Conservation (phyloP, 2,797 vertebrate genomes). For the Ambastaia sidthimunki region DNA sequence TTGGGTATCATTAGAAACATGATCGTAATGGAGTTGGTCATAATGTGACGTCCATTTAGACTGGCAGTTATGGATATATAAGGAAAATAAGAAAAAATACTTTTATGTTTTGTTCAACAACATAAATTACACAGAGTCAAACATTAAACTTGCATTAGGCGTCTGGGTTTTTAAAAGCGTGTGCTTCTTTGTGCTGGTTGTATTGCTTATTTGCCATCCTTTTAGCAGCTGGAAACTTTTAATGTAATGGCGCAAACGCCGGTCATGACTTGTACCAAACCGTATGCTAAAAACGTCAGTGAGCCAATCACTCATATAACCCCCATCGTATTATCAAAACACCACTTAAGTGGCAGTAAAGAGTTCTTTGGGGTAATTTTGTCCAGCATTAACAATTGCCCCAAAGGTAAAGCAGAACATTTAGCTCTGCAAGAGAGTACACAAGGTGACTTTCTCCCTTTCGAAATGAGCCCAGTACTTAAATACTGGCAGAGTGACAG, state of each 20-base stretch:
- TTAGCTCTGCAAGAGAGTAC: neutral
- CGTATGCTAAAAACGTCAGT: neutral
- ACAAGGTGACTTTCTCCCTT: conserved; percentile 45
- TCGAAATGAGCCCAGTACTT: conserved; percentile 30
- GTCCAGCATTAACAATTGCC: conserved; percentile 26
- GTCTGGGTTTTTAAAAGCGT: too few species aligned
- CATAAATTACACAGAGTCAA: too few species aligned
- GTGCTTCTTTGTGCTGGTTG: neutral
- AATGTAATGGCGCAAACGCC: neutral
- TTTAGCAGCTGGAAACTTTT: neutral
- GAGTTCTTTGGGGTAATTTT: conserved; percentile 31
- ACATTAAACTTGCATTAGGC: too few species aligned
- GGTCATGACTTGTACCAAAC: conserved; percentile 1
- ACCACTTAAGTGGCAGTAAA: conserved; percentile 1
- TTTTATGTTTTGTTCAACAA: neutral
- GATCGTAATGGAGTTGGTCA: neutral
- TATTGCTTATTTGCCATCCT: neutral
- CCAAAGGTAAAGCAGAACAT: conserved; percentile 33
- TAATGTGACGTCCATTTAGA: neutral
- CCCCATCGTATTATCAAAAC: conserved; percentile 26
- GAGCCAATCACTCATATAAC: conserved; percentile 17
- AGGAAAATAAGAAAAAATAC: too few species aligned
- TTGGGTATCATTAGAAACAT: neutral
- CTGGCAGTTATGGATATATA: too few species aligned
- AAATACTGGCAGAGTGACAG: conserved; percentile 38